These are phyloP conservation scores for Phasia obesa DNA, from an alignment of 2,888 invertebrate species.

Conservation along the genomic window DNA sequence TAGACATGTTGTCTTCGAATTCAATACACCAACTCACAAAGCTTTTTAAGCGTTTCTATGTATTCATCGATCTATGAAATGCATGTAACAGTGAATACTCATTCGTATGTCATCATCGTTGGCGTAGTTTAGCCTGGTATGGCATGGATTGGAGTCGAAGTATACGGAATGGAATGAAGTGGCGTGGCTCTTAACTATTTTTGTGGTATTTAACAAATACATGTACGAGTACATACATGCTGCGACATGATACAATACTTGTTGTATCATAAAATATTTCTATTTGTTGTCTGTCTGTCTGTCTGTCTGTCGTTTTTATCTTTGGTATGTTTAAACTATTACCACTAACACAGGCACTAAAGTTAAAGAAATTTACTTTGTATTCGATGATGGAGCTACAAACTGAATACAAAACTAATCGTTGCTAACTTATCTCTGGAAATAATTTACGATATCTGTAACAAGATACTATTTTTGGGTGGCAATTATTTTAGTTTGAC, in stretches of 20 bases:
- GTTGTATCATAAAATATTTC: constrained; percentile 47
- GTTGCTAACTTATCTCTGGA: constrained; percentile 52
- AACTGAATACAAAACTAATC: constrained; percentile 40
- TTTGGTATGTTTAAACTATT: constrained; percentile 44
- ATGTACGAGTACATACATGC: not conserved
- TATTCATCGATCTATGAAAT: constrained; percentile 44
- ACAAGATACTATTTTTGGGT: constrained; percentile 72
- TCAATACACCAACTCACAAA: constrained; percentile 17
- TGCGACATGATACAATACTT: not conserved
- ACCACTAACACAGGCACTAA: constrained; percentile 11
- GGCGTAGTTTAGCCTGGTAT: constrained; percentile 19
- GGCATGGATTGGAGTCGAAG: not conserved
- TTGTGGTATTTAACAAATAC: constrained; percentile 53
- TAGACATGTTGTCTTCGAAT: constrained; percentile 67
- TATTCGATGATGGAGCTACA: constrained; percentile 46
- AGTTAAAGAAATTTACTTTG: constrained; percentile 17
- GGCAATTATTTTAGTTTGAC: constrained; percentile 74
- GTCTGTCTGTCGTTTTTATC: not conserved
- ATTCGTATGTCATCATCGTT: constrained; percentile 57
- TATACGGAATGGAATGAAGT: constrained; percentile 21
- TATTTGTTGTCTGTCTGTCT: constrained; percentile 11
- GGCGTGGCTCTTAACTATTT: constrained; percentile 57
- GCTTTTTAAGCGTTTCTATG: constrained; percentile 24
- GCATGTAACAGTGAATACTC: constrained; percentile 38
- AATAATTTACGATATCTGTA: constrained; percentile 70